Percentiles rank a stretch among this genome's conserved stretches.
These are phyloP conservation scores for Phoxinus dragarum DNA, from an alignment of 2,797 vertebrate species.

Conservation along the genomic window DNA sequence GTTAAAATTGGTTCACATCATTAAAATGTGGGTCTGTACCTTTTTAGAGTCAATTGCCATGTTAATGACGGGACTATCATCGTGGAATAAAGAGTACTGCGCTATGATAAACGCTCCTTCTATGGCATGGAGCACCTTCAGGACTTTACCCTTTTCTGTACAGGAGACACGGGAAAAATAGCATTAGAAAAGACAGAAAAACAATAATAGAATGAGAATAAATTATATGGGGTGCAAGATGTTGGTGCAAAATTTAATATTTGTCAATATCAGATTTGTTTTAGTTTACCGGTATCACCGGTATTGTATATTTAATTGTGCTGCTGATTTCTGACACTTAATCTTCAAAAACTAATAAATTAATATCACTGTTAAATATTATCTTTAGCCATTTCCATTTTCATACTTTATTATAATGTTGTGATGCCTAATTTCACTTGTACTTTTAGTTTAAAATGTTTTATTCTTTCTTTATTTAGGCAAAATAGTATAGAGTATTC, in stretches of 20 bases:
- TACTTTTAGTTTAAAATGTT: neutral
- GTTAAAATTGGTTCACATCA: neutral
- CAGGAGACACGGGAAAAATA: neutral
- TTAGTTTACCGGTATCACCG: neutral
- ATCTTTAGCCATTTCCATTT: neutral
- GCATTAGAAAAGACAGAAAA: neutral
- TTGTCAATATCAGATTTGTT: neutral
- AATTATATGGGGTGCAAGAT: neutral
- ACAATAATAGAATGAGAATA: neutral
- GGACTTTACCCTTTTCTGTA: constrained; percentile 83
- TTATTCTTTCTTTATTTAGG: neutral
- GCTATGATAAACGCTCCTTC: constrained; percentile 83
- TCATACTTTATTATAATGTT: neutral
- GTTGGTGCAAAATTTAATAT: neutral
- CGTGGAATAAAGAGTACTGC: constrained; percentile 82
- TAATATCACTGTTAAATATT: neutral
- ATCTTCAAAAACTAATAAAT: neutral
- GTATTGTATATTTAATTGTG: neutral
- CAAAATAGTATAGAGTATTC: too few species aligned
- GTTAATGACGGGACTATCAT: constrained; percentile 79
- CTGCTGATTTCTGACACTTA: neutral
- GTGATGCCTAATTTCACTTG: neutral
- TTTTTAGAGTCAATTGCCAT: constrained; percentile 82
- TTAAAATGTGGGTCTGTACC: constrained; percentile 65
- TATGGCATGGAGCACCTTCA: constrained; percentile 81